Percentiles rank a stretch among this genome's conserved stretches.
Evolutionary conservation across 2,888 invertebrate species (phyloP).

Genomic region (Nomada lathburiana): DNA sequence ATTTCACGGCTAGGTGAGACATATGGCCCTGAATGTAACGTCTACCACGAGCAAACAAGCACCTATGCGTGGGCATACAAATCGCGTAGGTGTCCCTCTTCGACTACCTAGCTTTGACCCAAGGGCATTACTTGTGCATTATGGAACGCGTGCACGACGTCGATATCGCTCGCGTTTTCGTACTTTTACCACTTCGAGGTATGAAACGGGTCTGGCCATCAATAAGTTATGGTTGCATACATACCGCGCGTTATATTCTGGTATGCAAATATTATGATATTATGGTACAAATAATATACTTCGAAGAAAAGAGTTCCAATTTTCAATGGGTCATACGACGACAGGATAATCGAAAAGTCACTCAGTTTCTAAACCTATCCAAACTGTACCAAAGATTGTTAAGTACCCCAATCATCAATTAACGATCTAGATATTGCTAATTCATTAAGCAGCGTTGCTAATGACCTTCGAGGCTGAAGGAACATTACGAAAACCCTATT

Average conservation of each 20-base stretch:
- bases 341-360: no score
- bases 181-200: conserved; percentile 16
- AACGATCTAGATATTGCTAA: no score
- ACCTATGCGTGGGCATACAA: conserved; percentile 65
- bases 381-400: no score
- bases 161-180: conserved; percentile 59
- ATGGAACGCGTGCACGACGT: conserved; percentile 49
- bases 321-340: no score
- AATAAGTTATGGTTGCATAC: not conserved
- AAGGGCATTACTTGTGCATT: conserved; percentile 71
- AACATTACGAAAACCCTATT: conserved; percentile 77
- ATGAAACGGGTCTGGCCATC: not conserved
- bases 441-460: no score
- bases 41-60: conserved; percentile 51
- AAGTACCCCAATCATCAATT: no score
- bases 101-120: conserved; percentile 75
- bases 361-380: no score
- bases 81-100: conserved; percentile 73
- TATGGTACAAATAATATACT: no score
- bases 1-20: conserved; percentile 59
- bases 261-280: no score
- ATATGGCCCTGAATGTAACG: conserved; percentile 65
- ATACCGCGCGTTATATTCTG: no score
- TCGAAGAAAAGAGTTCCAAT: no score
- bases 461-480: conserved; percentile 76